phyloP scores from a whole-genome alignment of 2,113 vertebrate genomes.

The Marmota flaviventris region DNA sequence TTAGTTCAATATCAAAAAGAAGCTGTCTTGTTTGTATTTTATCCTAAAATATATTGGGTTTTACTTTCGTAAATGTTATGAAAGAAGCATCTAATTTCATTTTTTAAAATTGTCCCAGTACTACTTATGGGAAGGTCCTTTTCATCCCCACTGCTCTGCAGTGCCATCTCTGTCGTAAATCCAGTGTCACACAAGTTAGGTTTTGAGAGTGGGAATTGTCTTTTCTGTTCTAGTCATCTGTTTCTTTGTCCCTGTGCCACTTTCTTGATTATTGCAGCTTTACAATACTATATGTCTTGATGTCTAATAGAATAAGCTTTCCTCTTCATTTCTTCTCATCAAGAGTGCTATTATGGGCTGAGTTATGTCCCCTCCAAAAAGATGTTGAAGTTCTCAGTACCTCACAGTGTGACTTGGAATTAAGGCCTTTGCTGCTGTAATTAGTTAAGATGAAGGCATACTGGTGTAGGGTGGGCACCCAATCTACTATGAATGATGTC shows the following conservation, averaged over 20 bases:
- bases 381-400: not conserved
- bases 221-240: not conserved
- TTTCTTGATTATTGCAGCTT: not conserved
- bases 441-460: not conserved
- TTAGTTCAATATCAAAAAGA: not conserved
- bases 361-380: not conserved
- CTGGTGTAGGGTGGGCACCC: not conserved
- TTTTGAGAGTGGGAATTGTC: not conserved
- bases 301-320: not conserved
- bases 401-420: not conserved
- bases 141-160: not conserved
- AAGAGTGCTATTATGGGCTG: not conserved
- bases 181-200: not conserved
- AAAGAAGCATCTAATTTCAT: not conserved
- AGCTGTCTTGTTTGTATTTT: not conserved
- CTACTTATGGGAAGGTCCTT: not conserved
- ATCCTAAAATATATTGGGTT: constrained; percentile 29
- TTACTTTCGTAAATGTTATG: not conserved
- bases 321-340: not conserved
- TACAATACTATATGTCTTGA: not conserved
- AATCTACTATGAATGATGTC: not conserved
- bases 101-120: not conserved
- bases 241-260: not conserved
- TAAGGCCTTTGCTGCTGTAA: not conserved
- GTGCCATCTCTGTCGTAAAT: not conserved